phyloP scores from a whole-genome alignment of 1,140 invertebrate species.

The Aphelinus atriplicis region DNA sequence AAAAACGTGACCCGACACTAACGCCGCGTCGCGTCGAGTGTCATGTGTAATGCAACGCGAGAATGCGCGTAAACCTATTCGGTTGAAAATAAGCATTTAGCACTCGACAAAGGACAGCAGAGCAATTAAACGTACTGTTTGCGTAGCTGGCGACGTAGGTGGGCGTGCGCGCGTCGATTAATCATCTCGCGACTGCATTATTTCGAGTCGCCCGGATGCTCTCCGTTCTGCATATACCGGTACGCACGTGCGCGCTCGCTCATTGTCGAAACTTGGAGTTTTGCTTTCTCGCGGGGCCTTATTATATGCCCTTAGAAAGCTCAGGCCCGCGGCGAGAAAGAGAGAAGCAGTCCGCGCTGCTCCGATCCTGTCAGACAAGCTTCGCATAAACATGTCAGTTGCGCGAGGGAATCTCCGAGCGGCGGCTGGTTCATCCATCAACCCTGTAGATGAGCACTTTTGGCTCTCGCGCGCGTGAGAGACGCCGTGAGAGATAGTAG shows the following conservation, averaged over 20 bases:
- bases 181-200: constrained; percentile 64
- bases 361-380: constrained; percentile 52
- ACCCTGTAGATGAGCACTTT: no score
- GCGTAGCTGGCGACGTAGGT: constrained; percentile 51
- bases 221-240: no score
- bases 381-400: constrained; percentile 64
- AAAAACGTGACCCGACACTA: no score
- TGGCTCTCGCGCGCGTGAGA: no score
- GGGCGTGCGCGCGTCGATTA: constrained; percentile 61
- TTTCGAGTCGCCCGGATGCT: constrained; percentile 53
- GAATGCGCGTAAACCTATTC: constrained; percentile 11
- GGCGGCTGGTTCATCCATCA: constrained; percentile 61
- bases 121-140: constrained; percentile 28
- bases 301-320: constrained; percentile 5
- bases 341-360: neutral
- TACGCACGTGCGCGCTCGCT: neutral
- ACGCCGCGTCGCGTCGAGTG: no score
- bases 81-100: constrained; percentile 25
- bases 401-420: constrained; percentile 52
- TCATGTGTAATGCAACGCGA: no score
- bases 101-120: constrained; percentile 15
- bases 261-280: constrained; percentile 10
- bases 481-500: no score
- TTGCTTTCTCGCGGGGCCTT: neutral
- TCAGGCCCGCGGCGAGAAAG: neutral